Evolutionary conservation across 2,113 vertebrate species (phyloP).

Genomic region (Quiscalus mexicanus): DNA sequence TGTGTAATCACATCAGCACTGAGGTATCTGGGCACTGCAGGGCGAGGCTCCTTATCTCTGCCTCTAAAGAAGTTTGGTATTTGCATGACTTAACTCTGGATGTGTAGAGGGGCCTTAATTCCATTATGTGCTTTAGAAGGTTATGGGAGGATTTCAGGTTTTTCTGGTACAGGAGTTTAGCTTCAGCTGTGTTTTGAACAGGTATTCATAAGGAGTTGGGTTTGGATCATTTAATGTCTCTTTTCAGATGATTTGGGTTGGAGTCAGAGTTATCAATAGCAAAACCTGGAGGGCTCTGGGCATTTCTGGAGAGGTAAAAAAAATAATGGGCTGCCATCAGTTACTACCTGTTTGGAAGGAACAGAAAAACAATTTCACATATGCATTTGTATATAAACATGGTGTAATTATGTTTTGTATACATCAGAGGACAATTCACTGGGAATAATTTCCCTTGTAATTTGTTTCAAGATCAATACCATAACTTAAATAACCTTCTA

Average conservation of each 20-base stretch:
- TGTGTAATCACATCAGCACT: neutral
- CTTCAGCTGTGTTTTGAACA: neutral
- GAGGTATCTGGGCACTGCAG: neutral
- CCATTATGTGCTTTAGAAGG: constrained; percentile 46
- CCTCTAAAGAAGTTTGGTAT: neutral
- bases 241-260: neutral
- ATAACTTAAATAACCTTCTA: neutral
- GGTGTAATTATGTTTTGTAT: neutral
- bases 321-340: neutral
- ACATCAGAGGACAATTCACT: neutral
- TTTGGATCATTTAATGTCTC: neutral
- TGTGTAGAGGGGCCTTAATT: constrained; percentile 15
- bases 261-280: neutral
- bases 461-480: neutral
- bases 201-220: neutral
- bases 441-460: neutral
- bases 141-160: neutral
- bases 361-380: neutral
- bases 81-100: neutral
- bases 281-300: neutral
- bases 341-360: neutral
- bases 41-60: neutral
- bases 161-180: neutral
- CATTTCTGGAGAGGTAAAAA: neutral
- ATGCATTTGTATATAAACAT: neutral